Evolutionary conservation across 2,113 vertebrate genomes (phyloP).

Genomic region (Cheirogaleus medius): DNA sequence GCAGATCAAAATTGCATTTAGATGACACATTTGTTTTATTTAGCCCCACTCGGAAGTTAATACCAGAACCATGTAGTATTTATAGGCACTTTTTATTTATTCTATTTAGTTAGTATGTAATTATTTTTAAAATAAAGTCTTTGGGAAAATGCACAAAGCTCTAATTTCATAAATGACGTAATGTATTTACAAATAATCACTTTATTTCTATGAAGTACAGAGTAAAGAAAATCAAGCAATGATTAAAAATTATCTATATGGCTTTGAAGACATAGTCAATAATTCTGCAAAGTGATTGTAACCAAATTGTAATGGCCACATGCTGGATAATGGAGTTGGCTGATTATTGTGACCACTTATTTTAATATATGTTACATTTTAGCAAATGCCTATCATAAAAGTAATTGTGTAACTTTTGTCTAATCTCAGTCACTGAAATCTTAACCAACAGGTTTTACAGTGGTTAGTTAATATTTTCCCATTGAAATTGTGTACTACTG

Average conservation of each 20-base stretch:
- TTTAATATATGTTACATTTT: not conserved
- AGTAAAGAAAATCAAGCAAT: not conserved
- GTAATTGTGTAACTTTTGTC: not conserved
- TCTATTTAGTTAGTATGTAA: not conserved
- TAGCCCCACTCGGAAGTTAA: not conserved
- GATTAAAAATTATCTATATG: not conserved
- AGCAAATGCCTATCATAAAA: not conserved
- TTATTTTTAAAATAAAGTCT: not conserved
- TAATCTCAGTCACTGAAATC: not conserved
- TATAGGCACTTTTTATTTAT: not conserved
- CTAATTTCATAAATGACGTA: not conserved
- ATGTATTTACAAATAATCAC: not conserved
- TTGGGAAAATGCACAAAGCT: not conserved
- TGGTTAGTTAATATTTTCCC: not conserved
- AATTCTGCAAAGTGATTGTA: not conserved
- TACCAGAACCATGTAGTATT: not conserved
- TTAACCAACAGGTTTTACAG: not conserved
- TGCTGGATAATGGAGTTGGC: not conserved
- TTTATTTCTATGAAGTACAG: not conserved
- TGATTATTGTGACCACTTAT: not conserved
- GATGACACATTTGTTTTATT: not conserved
- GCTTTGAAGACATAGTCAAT: not conserved
- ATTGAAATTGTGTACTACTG: not conserved
- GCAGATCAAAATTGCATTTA: not conserved
- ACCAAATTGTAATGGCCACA: not conserved